Base-by-base conservation (phyloP, 2,797 vertebrate species). In the Graptemys geographica region DNA sequence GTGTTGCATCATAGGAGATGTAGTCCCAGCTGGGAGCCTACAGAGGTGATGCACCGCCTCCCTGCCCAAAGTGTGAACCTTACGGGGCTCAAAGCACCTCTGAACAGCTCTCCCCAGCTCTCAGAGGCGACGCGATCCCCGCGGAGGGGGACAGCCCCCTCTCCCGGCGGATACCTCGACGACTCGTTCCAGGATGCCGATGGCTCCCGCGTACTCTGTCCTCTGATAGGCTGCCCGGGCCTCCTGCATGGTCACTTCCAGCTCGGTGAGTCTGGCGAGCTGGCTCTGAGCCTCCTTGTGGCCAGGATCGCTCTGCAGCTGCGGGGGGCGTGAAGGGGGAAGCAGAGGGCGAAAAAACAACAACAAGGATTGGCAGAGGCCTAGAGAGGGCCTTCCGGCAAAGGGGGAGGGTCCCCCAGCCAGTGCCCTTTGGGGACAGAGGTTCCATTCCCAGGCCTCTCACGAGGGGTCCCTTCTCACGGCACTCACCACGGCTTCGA, bases 271-370 rank as follows among this genome's bases (percentile, higher is more conserved):
- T 28, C 88, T 98, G 53, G 94, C 96, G 92, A 99, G 97, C 97
- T 98, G 99, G 62, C 97, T 97, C 15, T 82, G 96, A n/a, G 98
- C 98, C 88, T 99, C 99, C 53, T 97, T 96, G 10, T 98, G 96
- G 15, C 98, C 96, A 0, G 98, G 98, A 28, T 98, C 98, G 33
- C 98, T 98, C 33, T 97, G 97, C 87, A 99, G 96, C 99, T 99
- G 81, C 44, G 33, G 59, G 44, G 41, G 47, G 69, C 33, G 53
- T 37, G 18, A 76, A 23, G 19, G 13, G 10, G n/a, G 19, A 9
- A 5, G 44, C 56, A 41, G 76, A 49, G 44, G 59, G 51, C 13
- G 13, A 6, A 16, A 9, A 80, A n/a, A 41, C 37, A 37, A 62
- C n/a, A 33, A 31, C 6, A n/a, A 69, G 65, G 16, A 37, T 21